phyloP scores from a whole-genome alignment of 2,888 invertebrate species.

The Gastrophysa polygoni region DNA sequence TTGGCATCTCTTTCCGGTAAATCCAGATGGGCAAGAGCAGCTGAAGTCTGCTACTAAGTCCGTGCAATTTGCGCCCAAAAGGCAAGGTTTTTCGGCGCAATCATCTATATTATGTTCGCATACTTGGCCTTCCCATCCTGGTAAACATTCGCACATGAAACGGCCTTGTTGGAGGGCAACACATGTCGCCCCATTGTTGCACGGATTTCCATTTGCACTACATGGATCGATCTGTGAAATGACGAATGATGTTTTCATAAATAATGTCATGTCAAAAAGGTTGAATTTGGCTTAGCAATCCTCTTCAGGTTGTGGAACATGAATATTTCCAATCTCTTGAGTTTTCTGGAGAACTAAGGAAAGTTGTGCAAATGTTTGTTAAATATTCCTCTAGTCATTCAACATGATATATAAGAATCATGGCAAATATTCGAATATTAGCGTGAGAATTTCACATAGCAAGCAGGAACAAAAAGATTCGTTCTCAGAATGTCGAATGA shows the following conservation, averaged over 20 bases:
- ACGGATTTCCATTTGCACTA: constrained; percentile 87
- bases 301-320: too few species aligned
- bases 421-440: too few species aligned
- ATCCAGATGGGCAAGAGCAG: constrained; percentile 93
- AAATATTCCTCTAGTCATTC: too few species aligned
- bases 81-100: constrained; percentile 90
- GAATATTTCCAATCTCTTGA: too few species aligned
- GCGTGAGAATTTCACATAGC: too few species aligned
- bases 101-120: constrained; percentile 95
- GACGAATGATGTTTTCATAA: constrained; percentile 4
- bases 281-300: too few species aligned
- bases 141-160: constrained; percentile 92
- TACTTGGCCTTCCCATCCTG: constrained; percentile 96
- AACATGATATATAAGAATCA: too few species aligned
- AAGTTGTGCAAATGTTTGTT: too few species aligned
- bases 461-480: too few species aligned
- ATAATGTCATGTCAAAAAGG: neutral
- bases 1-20: constrained; percentile 94
- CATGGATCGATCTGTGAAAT: constrained; percentile 82
- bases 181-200: constrained; percentile 88
- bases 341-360: too few species aligned
- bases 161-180: constrained; percentile 89
- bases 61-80: constrained; percentile 89
- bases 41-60: constrained; percentile 94
- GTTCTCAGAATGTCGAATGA: too few species aligned